These are phyloP conservation scores for Heterocephalus glaber DNA, from an alignment of 2,113 vertebrate species.

Conservation along the genomic window DNA sequence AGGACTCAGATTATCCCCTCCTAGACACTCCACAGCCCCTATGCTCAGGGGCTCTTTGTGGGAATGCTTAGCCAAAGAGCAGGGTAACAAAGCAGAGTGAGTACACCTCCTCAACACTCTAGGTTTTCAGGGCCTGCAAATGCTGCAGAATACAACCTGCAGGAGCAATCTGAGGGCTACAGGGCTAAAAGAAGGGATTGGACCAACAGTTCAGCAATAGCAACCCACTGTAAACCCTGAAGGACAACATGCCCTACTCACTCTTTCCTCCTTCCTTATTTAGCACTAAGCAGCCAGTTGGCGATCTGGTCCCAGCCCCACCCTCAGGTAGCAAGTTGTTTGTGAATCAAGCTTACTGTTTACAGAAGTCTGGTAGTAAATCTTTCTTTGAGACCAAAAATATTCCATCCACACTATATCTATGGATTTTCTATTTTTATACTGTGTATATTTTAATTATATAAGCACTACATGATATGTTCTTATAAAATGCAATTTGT, in stretches of 20 bases:
- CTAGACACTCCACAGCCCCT: not conserved
- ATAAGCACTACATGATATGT: not conserved
- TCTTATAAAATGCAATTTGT: not conserved
- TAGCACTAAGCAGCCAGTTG: not conserved
- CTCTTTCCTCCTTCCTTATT: not conserved
- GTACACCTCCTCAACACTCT: not conserved
- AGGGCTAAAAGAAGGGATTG: not conserved
- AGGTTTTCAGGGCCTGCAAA: not conserved
- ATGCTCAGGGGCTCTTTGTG: not conserved
- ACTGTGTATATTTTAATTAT: constrained; percentile 25
- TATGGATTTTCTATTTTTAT: not conserved
- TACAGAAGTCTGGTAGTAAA: not conserved
- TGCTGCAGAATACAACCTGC: not conserved
- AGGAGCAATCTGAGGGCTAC: not conserved
- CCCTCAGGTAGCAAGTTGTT: not conserved
- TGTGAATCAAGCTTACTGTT: not conserved
- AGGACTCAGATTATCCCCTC: not conserved
- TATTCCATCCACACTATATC: not conserved
- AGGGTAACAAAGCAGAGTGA: not conserved
- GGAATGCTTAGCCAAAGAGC: not conserved
- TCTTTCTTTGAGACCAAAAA: not conserved
- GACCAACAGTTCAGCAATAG: not conserved
- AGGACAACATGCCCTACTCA: not conserved
- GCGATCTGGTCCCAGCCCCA: not conserved
- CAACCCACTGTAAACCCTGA: not conserved